These are phyloP conservation scores for Dusona sp. DNA, from an alignment of 2,888 invertebrate species.

Conservation along the genomic window DNA sequence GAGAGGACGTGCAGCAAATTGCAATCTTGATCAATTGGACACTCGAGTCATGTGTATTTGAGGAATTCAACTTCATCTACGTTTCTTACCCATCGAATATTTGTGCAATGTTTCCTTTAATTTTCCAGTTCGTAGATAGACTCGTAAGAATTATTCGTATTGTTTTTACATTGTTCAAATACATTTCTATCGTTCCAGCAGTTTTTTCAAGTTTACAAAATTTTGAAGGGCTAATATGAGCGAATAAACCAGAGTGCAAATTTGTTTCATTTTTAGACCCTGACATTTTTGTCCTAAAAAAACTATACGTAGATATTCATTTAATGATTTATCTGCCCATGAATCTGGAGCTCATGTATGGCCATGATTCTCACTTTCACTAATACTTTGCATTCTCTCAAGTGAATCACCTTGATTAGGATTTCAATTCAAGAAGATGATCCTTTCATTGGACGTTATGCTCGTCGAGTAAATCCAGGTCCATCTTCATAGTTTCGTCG, in stretches of 20 bases:
- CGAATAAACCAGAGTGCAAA: neutral
- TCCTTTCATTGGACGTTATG: neutral
- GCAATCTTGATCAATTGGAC: neutral
- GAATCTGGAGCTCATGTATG: neutral
- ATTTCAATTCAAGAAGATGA: neutral
- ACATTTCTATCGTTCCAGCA: neutral
- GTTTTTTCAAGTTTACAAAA: neutral
- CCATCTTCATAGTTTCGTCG: neutral
- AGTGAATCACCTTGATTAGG: neutral
- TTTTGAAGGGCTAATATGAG: neutral
- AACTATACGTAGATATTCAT: neutral
- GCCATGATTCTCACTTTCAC: neutral
- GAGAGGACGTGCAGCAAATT: slow-evolving; percentile 1
- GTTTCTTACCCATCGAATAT: neutral
- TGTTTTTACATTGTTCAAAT: neutral
- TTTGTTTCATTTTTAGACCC: neutral
- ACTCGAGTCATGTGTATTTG: slow-evolving; percentile 9
- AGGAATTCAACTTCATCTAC: neutral
- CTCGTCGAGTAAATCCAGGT: neutral
- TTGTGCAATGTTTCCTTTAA: neutral
- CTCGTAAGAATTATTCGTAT: neutral
- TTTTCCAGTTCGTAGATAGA: neutral
- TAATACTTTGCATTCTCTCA: neutral
- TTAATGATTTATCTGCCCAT: neutral
- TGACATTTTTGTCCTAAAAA: neutral